A percentile compares a stretch with the other conserved stretches of the same genome.
These are phyloP conservation scores for Xenopus borealis DNA, from an alignment of 2,113 vertebrate species.

Conservation along the genomic window DNA sequence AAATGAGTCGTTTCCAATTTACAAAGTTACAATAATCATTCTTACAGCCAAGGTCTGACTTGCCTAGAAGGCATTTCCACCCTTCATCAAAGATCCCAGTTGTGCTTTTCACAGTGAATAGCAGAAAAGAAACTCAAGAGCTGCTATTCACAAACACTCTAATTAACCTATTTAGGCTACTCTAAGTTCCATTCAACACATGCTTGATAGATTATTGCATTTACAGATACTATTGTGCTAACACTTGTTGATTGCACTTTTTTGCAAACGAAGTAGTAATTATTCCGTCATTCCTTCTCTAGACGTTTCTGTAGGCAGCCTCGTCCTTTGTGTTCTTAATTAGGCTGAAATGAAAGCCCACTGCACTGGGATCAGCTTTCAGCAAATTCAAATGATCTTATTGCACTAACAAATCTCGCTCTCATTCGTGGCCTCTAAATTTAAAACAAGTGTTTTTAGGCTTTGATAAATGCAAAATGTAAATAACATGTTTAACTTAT, in stretches of 20 bases:
- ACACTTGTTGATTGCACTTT: conserved; percentile 13
- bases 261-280: not conserved
- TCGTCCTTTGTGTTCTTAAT: not conserved
- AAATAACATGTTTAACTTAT: conserved; percentile 4
- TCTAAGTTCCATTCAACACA: conserved; percentile 27
- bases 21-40: not conserved
- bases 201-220: conserved; percentile 21
- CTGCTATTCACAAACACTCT: conserved; percentile 22
- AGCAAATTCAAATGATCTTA: not conserved
- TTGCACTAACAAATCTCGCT: not conserved
- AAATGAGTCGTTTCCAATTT: too few relatives aligned
- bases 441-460: not conserved
- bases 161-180: conserved; percentile 38
- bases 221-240: conserved; percentile 14
- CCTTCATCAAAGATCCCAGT: conserved; percentile 25
- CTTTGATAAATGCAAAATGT: not conserved
- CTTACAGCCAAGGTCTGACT: conserved; percentile 16
- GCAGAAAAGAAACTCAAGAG: conserved; percentile 23
- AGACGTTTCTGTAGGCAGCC: not conserved
- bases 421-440: not conserved
- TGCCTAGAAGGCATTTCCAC: conserved; percentile 31
- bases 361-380: not conserved
- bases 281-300: not conserved
- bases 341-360: not conserved
- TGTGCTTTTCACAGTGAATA: conserved; percentile 17